phyloP scores from a whole-genome alignment of 2,888 invertebrate species.

The Trachelus stipa region DNA sequence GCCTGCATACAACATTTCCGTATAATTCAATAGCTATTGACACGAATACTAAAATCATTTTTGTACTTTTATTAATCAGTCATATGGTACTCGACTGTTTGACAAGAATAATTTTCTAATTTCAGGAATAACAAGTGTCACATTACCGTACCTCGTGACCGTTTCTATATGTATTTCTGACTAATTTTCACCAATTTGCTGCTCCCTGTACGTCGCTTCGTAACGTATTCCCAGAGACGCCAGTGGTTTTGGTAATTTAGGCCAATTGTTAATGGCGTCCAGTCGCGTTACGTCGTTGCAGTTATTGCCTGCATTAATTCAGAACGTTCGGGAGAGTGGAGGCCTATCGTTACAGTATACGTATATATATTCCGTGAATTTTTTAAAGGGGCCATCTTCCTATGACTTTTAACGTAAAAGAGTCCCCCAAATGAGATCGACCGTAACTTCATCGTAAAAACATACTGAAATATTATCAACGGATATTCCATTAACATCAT shows the following conservation, averaged over 20 bases:
- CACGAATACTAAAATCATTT: too few relatives aligned
- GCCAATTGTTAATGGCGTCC: conserved; percentile 9
- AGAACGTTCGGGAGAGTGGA: too few relatives aligned
- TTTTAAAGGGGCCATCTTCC: too few relatives aligned
- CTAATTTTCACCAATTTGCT: neutral
- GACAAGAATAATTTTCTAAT: neutral
- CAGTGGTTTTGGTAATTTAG: conserved; percentile 13
- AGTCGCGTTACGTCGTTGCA: neutral
- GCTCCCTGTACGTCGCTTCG: neutral
- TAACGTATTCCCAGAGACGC: conserved; percentile 5
- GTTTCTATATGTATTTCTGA: too few relatives aligned
- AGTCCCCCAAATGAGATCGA: neutral
- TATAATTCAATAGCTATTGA: too few relatives aligned
- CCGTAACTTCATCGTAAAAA: neutral
- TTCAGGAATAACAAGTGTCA: neutral
- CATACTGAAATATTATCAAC: neutral
- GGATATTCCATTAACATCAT: neutral
- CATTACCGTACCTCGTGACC: neutral
- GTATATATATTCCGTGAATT: neutral
- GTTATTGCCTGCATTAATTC: neutral
- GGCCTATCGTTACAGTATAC: neutral
- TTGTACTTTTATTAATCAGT: neutral
- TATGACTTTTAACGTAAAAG: neutral
- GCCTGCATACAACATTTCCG: too few relatives aligned
- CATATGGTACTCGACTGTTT: neutral